Conservation (phyloP, 2,113 vertebrate genomes). For the Engraulis encrasicolus region DNA sequence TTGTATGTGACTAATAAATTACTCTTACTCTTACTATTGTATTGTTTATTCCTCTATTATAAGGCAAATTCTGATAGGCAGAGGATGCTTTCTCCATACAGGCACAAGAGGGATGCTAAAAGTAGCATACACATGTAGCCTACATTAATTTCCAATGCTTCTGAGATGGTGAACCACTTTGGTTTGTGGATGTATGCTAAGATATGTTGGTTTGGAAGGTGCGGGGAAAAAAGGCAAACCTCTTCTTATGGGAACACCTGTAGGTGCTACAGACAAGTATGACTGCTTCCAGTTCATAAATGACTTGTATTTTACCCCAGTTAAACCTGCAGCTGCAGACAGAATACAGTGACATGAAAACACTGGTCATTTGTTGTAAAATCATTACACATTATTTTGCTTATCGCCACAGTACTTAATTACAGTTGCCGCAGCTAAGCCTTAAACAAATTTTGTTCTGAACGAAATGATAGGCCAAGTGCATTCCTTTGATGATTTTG, state of each 20-base stretch:
- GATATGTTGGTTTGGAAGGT: neutral
- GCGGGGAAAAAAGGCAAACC: neutral
- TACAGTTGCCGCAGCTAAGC: neutral
- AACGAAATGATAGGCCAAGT: no score
- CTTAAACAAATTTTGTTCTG: neutral
- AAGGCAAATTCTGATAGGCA: no score
- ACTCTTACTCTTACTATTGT: no score
- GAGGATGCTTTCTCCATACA: no score
- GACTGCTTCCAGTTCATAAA: neutral
- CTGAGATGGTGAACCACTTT: neutral
- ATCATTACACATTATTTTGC: neutral
- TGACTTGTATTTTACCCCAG: neutral
- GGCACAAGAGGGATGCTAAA: no score
- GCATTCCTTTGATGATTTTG: neutral
- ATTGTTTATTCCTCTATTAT: neutral
- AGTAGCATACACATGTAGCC: neutral
- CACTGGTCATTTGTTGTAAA: neutral
- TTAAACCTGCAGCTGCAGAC: neutral
- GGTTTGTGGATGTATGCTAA: neutral
- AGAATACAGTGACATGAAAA: neutral
- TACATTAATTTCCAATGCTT: neutral
- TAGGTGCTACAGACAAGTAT: neutral
- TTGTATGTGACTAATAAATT: no score
- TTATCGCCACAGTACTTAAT: neutral
- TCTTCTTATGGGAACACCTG: no score